Conservation (phyloP, 2,113 vertebrate species). For the Ochotona curzoniae region DNA sequence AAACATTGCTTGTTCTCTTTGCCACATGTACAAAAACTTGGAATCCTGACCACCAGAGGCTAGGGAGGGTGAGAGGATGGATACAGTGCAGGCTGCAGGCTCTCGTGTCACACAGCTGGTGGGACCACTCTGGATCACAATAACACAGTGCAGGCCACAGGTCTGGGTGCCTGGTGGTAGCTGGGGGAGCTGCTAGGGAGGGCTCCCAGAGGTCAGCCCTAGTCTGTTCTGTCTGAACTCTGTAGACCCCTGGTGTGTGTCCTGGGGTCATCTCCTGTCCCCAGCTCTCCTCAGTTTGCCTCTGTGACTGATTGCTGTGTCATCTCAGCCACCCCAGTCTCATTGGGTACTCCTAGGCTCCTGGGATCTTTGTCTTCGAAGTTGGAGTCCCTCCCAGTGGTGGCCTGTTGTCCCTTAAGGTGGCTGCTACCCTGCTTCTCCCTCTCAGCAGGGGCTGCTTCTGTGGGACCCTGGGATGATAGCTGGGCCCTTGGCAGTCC, state of each 20-base stretch:
- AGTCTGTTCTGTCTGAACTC: neutral
- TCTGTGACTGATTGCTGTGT: neutral
- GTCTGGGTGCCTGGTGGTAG: no score
- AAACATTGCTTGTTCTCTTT: no score
- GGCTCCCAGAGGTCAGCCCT: neutral
- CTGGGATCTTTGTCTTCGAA: neutral
- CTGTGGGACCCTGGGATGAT: neutral
- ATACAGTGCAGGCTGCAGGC: no score
- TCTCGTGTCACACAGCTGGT: no score
- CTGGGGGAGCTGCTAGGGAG: no score
- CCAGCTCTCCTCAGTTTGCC: neutral
- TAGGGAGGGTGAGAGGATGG: no score
- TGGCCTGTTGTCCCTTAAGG: neutral
- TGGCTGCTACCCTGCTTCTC: neutral
- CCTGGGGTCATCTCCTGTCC: neutral
- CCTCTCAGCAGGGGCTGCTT: accelerated
- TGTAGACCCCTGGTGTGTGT: neutral
- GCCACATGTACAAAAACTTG: no score
- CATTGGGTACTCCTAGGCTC: neutral
- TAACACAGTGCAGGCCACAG: no score
- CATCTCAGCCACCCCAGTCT: neutral
- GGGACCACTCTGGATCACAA: no score
- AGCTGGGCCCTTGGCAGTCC: neutral
- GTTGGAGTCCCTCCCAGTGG: neutral
- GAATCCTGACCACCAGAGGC: no score